phyloP scores from a whole-genome alignment of 2,888 invertebrate genomes.

The Dorcus hopei region DNA sequence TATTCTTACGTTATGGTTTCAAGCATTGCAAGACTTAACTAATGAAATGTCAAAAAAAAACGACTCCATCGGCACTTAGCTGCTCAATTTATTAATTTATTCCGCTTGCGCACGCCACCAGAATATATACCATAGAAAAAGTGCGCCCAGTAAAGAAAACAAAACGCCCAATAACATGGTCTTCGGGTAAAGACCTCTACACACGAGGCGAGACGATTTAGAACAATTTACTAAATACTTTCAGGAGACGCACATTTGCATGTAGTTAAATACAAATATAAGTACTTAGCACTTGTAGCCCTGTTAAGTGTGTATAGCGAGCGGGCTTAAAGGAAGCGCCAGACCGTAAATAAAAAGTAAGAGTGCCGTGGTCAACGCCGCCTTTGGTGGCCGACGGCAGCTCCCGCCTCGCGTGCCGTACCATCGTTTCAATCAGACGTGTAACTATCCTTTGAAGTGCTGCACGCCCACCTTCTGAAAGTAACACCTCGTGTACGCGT shows the following conservation, averaged over 20 bases:
- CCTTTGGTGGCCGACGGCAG: slow-evolving; percentile 1
- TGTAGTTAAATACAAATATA: too few species aligned
- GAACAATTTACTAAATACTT: too few species aligned
- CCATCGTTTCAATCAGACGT: slow-evolving; percentile 1
- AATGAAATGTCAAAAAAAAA: too few species aligned
- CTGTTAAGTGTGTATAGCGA: too few species aligned
- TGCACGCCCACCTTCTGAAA: neutral
- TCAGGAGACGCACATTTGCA: too few species aligned
- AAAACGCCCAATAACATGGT: neutral
- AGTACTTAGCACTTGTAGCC: too few species aligned
- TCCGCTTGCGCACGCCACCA: neutral
- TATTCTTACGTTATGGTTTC: too few species aligned
- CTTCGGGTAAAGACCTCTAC: too few species aligned
- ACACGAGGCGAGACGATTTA: too few species aligned
- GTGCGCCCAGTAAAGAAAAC: neutral
- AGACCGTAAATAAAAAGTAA: slow-evolving; percentile 3
- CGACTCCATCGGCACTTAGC: neutral
- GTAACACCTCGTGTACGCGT: neutral
- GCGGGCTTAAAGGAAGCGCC: neutral
- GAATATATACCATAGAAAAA: neutral
- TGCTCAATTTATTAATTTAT: neutral
- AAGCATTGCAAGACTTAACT: too few species aligned
- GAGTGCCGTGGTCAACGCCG: slow-evolving; percentile 3
- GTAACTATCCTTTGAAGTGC: slow-evolving; percentile 1
- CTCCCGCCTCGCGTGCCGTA: slow-evolving; percentile 2